phyloP scores from a whole-genome alignment of 1,140 invertebrate species.

The Elysia chlorotica region DNA sequence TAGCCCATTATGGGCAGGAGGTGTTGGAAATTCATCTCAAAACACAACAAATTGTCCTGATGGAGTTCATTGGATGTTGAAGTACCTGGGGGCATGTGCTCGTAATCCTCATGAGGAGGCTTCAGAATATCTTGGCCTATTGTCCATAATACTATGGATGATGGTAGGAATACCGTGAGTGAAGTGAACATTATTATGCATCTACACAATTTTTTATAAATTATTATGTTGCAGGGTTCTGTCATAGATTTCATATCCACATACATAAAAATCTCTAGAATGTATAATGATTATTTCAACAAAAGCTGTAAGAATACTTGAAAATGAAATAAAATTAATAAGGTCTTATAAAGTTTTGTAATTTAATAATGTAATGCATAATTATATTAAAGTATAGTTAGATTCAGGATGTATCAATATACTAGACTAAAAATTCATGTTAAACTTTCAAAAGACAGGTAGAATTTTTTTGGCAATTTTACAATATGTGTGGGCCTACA shows the following conservation, averaged over 20 bases:
- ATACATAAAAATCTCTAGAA: not conserved
- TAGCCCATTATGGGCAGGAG: too few species aligned
- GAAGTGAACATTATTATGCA: not conserved
- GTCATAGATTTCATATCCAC: not conserved
- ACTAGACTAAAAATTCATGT: too few species aligned
- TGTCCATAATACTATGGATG: slow-evolving; percentile 43
- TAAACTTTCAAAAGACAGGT: not conserved
- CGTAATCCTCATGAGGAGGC: slow-evolving; percentile 25
- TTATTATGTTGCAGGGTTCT: not conserved
- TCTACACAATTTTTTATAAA: not conserved
- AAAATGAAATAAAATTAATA: not conserved
- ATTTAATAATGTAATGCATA: too few species aligned
- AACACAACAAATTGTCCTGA: slow-evolving; percentile 29
- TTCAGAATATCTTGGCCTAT: slow-evolving; percentile 39
- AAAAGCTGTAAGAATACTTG: not conserved
- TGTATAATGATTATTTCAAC: not conserved
- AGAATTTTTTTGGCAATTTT: not conserved
- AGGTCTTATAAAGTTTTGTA: not conserved
- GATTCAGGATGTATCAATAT: too few species aligned
- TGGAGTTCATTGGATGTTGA: slow-evolving; percentile 45
- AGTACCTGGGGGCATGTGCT: slow-evolving; percentile 41
- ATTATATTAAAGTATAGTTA: too few species aligned
- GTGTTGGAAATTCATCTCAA: too few species aligned
- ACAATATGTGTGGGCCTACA: not conserved
- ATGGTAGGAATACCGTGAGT: slow-evolving; percentile 49